Percentiles rank a stretch among this genome's conserved stretches.
Evolutionary conservation across 2,113 vertebrate species (phyloP).

Genomic region (Chinchilla lanigera): DNA sequence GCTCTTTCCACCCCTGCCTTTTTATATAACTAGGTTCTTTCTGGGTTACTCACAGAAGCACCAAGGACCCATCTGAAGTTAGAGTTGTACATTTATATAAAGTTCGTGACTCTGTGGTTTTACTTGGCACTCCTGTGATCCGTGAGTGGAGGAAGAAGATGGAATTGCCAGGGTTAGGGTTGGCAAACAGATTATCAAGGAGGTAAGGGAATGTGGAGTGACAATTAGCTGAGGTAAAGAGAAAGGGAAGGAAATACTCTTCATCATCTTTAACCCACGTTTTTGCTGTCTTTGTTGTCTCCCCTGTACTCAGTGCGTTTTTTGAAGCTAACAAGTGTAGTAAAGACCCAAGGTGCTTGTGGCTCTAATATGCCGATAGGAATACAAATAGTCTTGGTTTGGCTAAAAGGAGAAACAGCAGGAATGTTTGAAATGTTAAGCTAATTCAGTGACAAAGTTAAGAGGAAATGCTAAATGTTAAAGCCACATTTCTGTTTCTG

Average conservation of each 20-base stretch:
- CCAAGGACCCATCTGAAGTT: not conserved
- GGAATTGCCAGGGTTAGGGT: not conserved
- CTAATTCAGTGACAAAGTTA: not conserved
- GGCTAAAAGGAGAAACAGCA: not conserved
- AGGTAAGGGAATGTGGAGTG: not conserved
- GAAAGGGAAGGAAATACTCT: not conserved
- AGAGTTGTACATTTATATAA: not conserved
- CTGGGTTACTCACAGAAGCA: not conserved
- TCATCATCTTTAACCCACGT: not conserved
- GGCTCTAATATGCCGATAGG: not conserved
- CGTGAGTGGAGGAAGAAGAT: not conserved
- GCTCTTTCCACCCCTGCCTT: not conserved
- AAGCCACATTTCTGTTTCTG: not conserved
- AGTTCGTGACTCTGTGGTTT: not conserved
- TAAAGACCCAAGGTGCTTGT: not conserved
- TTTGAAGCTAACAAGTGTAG: not conserved
- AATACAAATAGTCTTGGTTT: not conserved
- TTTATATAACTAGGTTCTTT: not conserved
- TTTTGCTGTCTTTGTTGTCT: not conserved
- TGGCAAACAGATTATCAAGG: not conserved
- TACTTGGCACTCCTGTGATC: not conserved
- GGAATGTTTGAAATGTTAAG: not conserved
- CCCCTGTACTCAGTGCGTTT: not conserved
- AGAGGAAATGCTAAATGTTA: not conserved
- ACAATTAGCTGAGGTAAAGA: not conserved